phyloP scores from a whole-genome alignment of 2,113 vertebrate genomes.

The Reinhardtius hippoglossoides region DNA sequence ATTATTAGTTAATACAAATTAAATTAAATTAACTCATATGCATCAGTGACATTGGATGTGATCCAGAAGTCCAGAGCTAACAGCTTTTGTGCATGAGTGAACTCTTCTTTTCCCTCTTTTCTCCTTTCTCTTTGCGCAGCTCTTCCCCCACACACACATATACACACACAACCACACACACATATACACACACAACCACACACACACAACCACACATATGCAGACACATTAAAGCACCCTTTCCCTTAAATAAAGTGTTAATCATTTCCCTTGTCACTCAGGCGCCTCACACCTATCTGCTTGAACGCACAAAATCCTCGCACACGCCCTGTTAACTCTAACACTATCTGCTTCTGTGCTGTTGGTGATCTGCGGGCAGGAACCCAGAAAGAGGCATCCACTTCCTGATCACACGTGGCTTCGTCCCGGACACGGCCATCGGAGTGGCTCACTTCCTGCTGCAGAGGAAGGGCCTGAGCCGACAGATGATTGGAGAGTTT shows the following conservation, averaged over 20 bases:
- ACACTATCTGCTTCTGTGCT: slow-evolving; percentile 24
- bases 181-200: too few species aligned
- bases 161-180: neutral
- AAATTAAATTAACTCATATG: slow-evolving; percentile 66
- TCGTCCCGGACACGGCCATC: slow-evolving; percentile 97
- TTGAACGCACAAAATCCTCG: slow-evolving; percentile 31
- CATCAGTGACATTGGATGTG: slow-evolving; percentile 60
- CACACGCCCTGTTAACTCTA: slow-evolving; percentile 15
- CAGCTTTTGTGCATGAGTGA: slow-evolving; percentile 58
- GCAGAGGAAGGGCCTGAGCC: slow-evolving; percentile 90
- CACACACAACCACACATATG: slow-evolving; percentile 5
- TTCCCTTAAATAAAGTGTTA: slow-evolving; percentile 20
- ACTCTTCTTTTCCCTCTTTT: slow-evolving; percentile 26
- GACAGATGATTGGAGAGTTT: slow-evolving; percentile 87
- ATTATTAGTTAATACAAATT: slow-evolving; percentile 69
- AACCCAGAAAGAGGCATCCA: slow-evolving; percentile 98
- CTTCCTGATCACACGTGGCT: slow-evolving; percentile 96
- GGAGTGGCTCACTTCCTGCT: slow-evolving; percentile 97
- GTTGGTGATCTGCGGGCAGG: slow-evolving; percentile 77
- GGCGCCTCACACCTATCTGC: slow-evolving; percentile 8
- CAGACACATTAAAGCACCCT: slow-evolving; percentile 6
- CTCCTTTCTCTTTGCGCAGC: slow-evolving; percentile 10
- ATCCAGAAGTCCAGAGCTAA: slow-evolving; percentile 55
- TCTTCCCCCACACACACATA: neutral
- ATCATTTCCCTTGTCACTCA: slow-evolving; percentile 38